These are phyloP conservation scores for Drosophila longiperda DNA, from an alignment of 2,888 invertebrate species.

Conservation along the genomic window DNA sequence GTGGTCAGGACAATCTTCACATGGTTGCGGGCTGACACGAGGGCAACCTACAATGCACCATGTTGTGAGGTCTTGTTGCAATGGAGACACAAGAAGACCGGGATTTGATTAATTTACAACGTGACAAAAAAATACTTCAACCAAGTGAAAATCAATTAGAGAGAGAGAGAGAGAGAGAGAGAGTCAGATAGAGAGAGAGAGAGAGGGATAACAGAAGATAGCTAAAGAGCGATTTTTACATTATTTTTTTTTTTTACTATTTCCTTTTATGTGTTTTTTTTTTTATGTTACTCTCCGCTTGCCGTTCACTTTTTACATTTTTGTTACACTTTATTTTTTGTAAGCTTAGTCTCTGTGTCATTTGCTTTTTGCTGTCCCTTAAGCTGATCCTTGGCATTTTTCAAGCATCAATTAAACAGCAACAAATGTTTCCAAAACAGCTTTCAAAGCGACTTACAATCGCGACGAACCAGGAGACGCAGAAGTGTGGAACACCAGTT, in stretches of 20 bases:
- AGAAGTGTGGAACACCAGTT: neutral
- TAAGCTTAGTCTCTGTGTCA: slow-evolving; percentile 7
- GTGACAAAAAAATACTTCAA: slow-evolving; percentile 34
- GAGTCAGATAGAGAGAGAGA: neutral
- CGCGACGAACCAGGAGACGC: neutral
- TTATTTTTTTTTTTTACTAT: neutral
- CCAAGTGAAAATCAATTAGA: slow-evolving; percentile 52
- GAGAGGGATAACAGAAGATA: neutral
- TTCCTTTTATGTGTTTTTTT: neutral
- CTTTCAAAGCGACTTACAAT: slow-evolving; percentile 2
- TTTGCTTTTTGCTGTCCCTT: slow-evolving; percentile 39
- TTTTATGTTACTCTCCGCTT: slow-evolving; percentile 29
- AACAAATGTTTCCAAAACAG: slow-evolving; percentile 44
- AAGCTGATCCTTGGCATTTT: slow-evolving; percentile 48
- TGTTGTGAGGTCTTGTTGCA: neutral
- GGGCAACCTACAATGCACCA: neutral
- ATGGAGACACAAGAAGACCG: neutral
- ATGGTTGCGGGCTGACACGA: neutral
- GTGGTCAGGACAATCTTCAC: neutral
- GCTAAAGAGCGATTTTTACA: neutral
- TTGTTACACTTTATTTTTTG: slow-evolving; percentile 35
- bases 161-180: neutral
- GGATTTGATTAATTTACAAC: neutral
- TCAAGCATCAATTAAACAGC: slow-evolving; percentile 65
- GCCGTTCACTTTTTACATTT: slow-evolving; percentile 51